Percentiles rank a stretch among this genome's conserved stretches.
phyloP scores from a whole-genome alignment of 1,140 invertebrate species.

The Euwallacea fornicatus region DNA sequence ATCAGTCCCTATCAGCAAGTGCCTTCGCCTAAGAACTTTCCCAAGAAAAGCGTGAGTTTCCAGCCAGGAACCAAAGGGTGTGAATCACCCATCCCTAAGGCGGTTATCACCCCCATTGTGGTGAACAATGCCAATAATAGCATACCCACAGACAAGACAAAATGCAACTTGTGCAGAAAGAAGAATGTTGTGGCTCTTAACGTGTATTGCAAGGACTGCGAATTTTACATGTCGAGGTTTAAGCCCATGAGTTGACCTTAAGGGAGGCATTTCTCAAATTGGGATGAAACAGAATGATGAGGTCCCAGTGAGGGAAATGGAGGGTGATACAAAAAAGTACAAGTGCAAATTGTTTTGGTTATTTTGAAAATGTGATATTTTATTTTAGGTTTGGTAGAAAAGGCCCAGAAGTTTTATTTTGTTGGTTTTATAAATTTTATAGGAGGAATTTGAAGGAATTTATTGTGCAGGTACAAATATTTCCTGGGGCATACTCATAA shows the following conservation, averaged over 20 bases:
- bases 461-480: not conserved
- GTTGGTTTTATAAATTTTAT: not conserved
- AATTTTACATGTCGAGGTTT: constrained; percentile 89
- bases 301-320: not conserved
- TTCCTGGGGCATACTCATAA: not conserved
- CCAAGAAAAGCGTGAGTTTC: constrained; percentile 69
- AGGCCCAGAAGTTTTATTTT: too few relatives aligned
- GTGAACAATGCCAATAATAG: constrained; percentile 50
- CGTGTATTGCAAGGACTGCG: constrained; percentile 84
- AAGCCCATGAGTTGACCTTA: constrained; percentile 58
- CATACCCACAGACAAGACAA: constrained; percentile 54
- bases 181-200: constrained; percentile 73
- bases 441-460: too few relatives aligned
- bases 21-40: constrained; percentile 55
- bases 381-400: constrained; percentile 9
- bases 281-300: not conserved
- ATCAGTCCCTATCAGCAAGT: constrained; percentile 42
- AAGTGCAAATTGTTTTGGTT: constrained; percentile 10
- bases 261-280: constrained; percentile 5
- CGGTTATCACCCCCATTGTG: constrained; percentile 55
- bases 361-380: constrained; percentile 27
- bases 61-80: constrained; percentile 66
- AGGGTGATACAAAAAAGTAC: not conserved
- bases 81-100: constrained; percentile 57
- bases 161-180: constrained; percentile 83